phyloP scores from a whole-genome alignment of 2,797 vertebrate species.

The Dermochelys coriacea region DNA sequence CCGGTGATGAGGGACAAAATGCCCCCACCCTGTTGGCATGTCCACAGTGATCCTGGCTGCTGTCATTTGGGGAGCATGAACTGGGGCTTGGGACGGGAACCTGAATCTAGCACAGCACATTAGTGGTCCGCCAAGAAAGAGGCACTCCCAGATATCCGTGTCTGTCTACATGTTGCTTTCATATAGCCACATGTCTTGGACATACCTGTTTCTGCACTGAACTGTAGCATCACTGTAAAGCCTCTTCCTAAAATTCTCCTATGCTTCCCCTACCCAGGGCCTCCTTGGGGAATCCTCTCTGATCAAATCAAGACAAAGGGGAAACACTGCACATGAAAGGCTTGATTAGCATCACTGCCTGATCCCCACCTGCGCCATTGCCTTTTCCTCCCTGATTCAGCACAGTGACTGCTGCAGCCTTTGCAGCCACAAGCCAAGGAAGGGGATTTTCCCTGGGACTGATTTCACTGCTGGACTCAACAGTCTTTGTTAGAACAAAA shows the following conservation, averaged over 20 bases:
- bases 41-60: not conserved
- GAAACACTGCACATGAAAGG: not conserved
- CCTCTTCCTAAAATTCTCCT: not conserved
- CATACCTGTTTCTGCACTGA: not conserved
- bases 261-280: not conserved
- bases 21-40: not conserved
- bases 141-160: not conserved
- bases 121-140: not conserved
- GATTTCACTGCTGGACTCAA: not conserved
- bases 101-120: not conserved
- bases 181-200: fast-evolving
- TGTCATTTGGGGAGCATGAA: not conserved
- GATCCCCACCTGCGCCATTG: fast-evolving
- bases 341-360: not conserved
- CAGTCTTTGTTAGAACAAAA: not conserved
- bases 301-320: not conserved
- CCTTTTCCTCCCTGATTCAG: not conserved
- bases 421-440: not conserved
- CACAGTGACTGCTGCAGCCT: not conserved
- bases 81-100: not conserved
- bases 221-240: not conserved
- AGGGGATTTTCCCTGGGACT: not conserved
- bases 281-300: not conserved
- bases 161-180: not conserved
- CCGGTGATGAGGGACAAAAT: not conserved